Evolutionary conservation across 2,888 invertebrate genomes (phyloP).

Genomic region (Operophtera brumata): DNA sequence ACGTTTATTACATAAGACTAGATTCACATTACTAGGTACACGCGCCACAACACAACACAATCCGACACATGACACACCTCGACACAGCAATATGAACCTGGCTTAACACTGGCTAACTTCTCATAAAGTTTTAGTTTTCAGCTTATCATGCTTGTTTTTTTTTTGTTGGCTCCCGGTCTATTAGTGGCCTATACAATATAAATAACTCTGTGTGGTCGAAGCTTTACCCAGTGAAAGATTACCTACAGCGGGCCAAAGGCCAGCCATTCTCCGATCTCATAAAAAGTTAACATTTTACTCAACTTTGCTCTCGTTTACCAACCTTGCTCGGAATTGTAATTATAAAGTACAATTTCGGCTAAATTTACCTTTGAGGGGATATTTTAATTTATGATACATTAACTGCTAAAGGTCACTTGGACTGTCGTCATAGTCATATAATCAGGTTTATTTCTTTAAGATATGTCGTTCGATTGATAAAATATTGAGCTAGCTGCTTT

Average conservation of each 20-base stretch:
- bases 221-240: conserved; percentile 43
- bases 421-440: conserved; percentile 5
- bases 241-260: conserved; percentile 42
- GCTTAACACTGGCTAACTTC: too few relatives aligned
- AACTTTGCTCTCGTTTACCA: conserved; percentile 53
- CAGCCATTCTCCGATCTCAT: conserved; percentile 42
- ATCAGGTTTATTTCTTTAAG: neutral
- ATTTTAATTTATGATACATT: conserved; percentile 36
- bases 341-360: conserved; percentile 34
- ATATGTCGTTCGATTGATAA: neutral
- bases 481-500: too few relatives aligned
- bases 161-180: too few relatives aligned
- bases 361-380: conserved; percentile 18
- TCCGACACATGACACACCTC: too few relatives aligned
- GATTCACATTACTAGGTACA: too few relatives aligned
- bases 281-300: conserved; percentile 40
- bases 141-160: too few relatives aligned
- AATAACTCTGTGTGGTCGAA: neutral
- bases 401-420: conserved; percentile 29
- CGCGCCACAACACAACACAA: too few relatives aligned
- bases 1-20: too few relatives aligned
- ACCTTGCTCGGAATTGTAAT: conserved; percentile 48
- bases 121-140: too few relatives aligned
- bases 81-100: too few relatives aligned
- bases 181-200: neutral